Evolutionary conservation across 2,797 vertebrate genomes (phyloP).

Genomic region (Poecilia wingei): DNA sequence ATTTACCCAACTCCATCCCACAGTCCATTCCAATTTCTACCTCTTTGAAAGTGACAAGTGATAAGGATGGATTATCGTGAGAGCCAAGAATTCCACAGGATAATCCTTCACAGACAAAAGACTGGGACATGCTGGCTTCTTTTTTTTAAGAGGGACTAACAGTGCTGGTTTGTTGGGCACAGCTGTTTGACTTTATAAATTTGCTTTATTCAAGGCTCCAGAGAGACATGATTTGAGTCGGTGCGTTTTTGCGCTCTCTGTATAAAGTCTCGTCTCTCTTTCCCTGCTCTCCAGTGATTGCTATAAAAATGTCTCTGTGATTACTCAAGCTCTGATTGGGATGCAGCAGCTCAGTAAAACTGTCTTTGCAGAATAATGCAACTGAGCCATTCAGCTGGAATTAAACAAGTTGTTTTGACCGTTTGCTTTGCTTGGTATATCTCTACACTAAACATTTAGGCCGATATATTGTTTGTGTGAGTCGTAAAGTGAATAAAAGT

Average conservation of each 20-base stretch:
- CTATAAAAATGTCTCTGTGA: constrained; percentile 71
- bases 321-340: constrained; percentile 79
- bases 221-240: constrained; percentile 73
- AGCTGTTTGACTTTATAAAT: constrained; percentile 71
- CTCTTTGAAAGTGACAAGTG: constrained; percentile 76
- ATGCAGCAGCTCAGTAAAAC: constrained; percentile 53
- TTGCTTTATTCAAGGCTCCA: constrained; percentile 81
- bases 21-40: constrained; percentile 76
- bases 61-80: constrained; percentile 78
- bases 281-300: constrained; percentile 70
- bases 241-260: constrained; percentile 50
- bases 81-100: constrained; percentile 67
- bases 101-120: constrained; percentile 80
- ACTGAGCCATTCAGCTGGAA: constrained; percentile 52
- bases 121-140: constrained; percentile 66
- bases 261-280: constrained; percentile 39
- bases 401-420: constrained; percentile 47
- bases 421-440: constrained; percentile 26
- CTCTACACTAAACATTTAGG: constrained; percentile 35
- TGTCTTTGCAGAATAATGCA: constrained; percentile 68
- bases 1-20: constrained; percentile 65
- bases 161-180: constrained; percentile 52
- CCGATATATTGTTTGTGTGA: constrained; percentile 21
- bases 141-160: constrained; percentile 16
- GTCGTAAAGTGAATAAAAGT: not conserved